Percentiles rank a stretch among this genome's conserved stretches.
These are phyloP conservation scores for Cygnus atratus DNA, from an alignment of 2,113 vertebrate species.

Conservation along the genomic window DNA sequence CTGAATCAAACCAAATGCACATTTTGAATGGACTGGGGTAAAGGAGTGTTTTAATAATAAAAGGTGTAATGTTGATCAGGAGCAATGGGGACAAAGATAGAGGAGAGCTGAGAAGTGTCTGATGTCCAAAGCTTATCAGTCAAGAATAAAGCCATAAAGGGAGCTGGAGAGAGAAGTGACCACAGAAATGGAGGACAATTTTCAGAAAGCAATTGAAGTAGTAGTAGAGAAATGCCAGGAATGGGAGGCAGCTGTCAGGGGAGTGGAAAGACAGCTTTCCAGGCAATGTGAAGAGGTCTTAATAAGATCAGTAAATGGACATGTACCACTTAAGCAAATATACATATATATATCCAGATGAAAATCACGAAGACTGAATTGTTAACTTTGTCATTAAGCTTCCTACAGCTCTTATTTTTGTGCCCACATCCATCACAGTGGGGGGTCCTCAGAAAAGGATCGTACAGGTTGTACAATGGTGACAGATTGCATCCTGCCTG, in stretches of 20 bases:
- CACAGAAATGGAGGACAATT: neutral
- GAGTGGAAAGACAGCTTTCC: neutral
- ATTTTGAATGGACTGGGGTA: neutral
- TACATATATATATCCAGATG: neutral
- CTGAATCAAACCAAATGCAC: neutral
- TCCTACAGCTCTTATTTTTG: neutral
- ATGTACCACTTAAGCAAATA: neutral
- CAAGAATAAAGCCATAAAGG: neutral
- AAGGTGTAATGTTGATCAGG: neutral
- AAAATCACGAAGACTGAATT: neutral
- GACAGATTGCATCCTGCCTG: neutral
- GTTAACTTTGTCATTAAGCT: neutral
- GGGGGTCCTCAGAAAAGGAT: neutral
- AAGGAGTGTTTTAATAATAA: neutral
- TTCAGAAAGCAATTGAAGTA: neutral
- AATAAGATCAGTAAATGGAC: neutral
- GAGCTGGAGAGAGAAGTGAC: neutral
- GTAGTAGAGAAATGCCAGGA: neutral
- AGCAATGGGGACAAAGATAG: neutral
- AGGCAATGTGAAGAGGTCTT: neutral
- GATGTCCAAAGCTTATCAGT: neutral
- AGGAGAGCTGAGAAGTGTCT: neutral
- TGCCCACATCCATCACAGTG: accelerated
- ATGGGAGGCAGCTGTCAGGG: neutral
- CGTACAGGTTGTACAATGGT: neutral